Evolutionary conservation across 2,113 vertebrate genomes (phyloP), one percentile per base, ranked within the genome.

Genomic region (Uria aalge): DNA sequence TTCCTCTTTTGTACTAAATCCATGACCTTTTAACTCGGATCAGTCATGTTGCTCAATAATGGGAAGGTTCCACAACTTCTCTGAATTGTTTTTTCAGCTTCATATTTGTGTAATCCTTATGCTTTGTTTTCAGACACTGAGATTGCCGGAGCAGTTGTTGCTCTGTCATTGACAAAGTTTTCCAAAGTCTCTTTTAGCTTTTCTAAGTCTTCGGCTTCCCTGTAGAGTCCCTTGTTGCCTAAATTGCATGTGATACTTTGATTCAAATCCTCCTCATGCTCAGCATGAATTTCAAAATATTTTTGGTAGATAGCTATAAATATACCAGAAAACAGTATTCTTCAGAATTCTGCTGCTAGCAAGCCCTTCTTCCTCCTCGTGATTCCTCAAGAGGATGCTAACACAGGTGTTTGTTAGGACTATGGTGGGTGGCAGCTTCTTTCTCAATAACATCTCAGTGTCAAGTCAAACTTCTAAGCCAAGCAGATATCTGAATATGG

Each of bases 1-100:
- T 82, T 95, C 69, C 69, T 94, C 57, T 94, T 95, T 68, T 73
- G 43, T 89, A 45, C 43, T 82, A 64, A 87, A 85, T 89, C 32
- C 24, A 14, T 27, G 48, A 87, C 73, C 77, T 94, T 92, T 90
- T 90, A 60, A 66, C 67, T 94, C 9, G 6, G 17, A 89, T 78
- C 5, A 4, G 43, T 75, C 0, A 0, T 64, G 20, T 78, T 94
- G 73, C 66, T 95, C 62, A 85, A 21, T 95, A 92, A 60, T 80
- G 79, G 68, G 64, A 91, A 84, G 12, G 34, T 88, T 87, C 80
- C 59, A 64, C 53, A 76, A 40, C 66, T 86, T 75, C 88, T 91
- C 68, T 69, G 22, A 64, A 50, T 78, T 89, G 57, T 64, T 94
- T 92, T 94, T 94, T 89, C 56, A 68, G 47, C 45, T 84, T 94